Percentiles rank a stretch among this genome's conserved stretches.
Evolutionary conservation across 2,888 invertebrate species (phyloP).

Genomic region (Tetranychus piercei): DNA sequence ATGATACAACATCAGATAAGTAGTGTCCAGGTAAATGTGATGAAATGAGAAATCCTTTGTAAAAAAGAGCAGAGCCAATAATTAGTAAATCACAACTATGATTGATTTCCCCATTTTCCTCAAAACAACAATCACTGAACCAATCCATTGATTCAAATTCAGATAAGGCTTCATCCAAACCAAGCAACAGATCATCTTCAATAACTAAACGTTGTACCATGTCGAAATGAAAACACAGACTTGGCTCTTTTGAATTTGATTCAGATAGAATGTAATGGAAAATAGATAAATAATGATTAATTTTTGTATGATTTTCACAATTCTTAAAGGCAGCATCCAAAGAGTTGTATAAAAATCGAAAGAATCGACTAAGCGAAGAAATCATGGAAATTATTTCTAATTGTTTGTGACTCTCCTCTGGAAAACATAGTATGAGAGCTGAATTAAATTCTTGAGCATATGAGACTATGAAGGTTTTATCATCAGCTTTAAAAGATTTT

Average conservation of each 20-base stretch:
- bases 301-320: constrained; percentile 10
- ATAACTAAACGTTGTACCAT: constrained; percentile 8
- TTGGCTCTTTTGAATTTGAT: background rate
- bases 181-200: constrained; percentile 16
- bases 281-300: constrained; percentile 2
- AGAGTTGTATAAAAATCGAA: constrained; percentile 15
- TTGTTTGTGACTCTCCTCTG: background rate
- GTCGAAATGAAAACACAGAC: constrained; percentile 3
- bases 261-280: constrained; percentile 7
- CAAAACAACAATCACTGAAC: constrained; percentile 11
- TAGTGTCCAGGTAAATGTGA: constrained; percentile 15
- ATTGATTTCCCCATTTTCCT: constrained; percentile 2
- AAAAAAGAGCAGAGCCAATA: constrained; percentile 16
- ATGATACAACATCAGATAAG: constrained; percentile 11
- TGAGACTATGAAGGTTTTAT: constrained; percentile 8
- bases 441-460: constrained; percentile 15
- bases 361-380: constrained; percentile 5
- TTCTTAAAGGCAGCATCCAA: constrained; percentile 16
- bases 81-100: constrained; percentile 6
- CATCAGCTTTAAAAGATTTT: background rate
- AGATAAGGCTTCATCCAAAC: constrained; percentile 13
- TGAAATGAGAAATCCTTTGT: constrained; percentile 13
- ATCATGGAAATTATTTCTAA: constrained; percentile 8
- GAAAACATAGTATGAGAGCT: constrained; percentile 12
- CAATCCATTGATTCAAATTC: constrained; percentile 19